These are phyloP conservation scores for Drosophila bunnanda DNA, from an alignment of 2,888 invertebrate genomes.

Conservation along the genomic window DNA sequence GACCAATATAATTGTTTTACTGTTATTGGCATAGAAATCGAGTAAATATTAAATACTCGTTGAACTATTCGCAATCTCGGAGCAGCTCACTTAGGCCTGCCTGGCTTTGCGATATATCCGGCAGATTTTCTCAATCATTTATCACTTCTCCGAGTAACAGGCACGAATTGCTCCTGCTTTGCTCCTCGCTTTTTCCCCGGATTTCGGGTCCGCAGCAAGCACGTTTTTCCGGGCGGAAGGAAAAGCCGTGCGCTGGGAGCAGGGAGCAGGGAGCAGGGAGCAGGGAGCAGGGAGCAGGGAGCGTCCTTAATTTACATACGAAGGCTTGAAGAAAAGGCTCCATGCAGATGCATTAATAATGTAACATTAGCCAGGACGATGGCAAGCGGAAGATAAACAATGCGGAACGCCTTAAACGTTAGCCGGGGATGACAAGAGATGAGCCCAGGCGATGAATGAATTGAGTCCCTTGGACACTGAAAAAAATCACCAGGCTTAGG, in stretches of 20 bases:
- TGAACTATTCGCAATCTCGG: neutral
- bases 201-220: conserved; percentile 2
- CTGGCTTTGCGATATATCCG: conserved; percentile 15
- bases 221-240: conserved; percentile 9
- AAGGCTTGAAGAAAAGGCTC: conserved; percentile 26
- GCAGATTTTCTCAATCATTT: conserved; percentile 33
- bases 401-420: conserved; percentile 45
- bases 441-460: conserved; percentile 17
- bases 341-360: conserved; percentile 73
- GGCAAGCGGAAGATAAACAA: conserved; percentile 35
- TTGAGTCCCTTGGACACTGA: conserved; percentile 1
- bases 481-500: neutral
- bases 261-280: neutral
- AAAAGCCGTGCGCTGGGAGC: neutral
- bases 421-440: conserved; percentile 37
- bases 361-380: conserved; percentile 59
- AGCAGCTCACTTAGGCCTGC: conserved; percentile 16
- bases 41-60: neutral
- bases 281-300: neutral
- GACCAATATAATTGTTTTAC: too few species aligned
- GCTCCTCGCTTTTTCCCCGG: conserved; percentile 2
- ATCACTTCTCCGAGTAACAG: conserved; percentile 29
- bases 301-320: conserved; percentile 35
- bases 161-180: conserved; percentile 19
- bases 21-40: too few species aligned